Base-by-base conservation (phyloP, 2,888 invertebrate species). In the Coleophora flavipennella region DNA sequence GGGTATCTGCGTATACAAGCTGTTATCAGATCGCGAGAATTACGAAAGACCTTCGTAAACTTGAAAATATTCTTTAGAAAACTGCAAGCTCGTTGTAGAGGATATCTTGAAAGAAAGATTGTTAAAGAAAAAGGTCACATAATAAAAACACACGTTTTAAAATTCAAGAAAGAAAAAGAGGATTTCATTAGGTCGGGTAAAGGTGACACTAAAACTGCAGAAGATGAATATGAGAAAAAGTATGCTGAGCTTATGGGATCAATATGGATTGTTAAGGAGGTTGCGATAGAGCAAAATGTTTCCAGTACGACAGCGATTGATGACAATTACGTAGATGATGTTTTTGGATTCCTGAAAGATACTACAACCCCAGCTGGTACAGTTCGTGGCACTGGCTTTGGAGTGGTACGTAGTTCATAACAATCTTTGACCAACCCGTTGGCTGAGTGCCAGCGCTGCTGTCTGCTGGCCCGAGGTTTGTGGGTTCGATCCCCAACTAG, bases 1-100 rank as follows among this genome's bases (percentile, higher is more conserved):
- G 98, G 97, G 7, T 95, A 95, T 68, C 87, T 91, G 58, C 87
- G 97, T 33, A 78, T 98, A 27, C 97, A 97, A 70, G 95, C 97
- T 1, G 85, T 90, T 36, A 88, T 96, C 38, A 87, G 90, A 43
- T 92, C 96, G 0, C 88, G 95, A 49, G 88, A 91, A 51, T 71
- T 93, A 13, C 89, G 91, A 26, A 87, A 87, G 51, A 88, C 90
- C 8, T 97, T 93, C 71, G 84, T 89, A 35, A 88, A 88, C 48
- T 83, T 93, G 37, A 88, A 93, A 39, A 86, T 86, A 38, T 88
- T 88, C 63, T 88, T 95, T 46, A 87, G 88, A 25, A 87, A 88
- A 32, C 70, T 97, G 29, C 96, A 96, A 86, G 91, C 93, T 1
- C 64, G 85, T 33, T 91, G 91, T 57, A 90, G 92, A 49, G 96